These are phyloP conservation scores for Parnassius orleans DNA, from an alignment of 2,888 invertebrate genomes.

Conservation along the genomic window DNA sequence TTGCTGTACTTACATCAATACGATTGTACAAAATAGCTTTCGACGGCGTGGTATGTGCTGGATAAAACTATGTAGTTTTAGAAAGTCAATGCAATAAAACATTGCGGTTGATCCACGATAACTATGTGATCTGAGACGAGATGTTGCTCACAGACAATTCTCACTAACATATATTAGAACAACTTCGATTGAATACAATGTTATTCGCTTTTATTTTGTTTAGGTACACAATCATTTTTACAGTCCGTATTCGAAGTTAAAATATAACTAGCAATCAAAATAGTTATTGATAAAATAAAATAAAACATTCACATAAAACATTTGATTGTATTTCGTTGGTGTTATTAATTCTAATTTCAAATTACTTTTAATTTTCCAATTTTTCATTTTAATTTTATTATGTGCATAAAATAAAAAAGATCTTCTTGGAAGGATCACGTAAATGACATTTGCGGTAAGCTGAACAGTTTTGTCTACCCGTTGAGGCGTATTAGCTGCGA, in stretches of 20 bases:
- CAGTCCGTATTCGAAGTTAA: conserved; percentile 5
- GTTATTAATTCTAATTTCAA: no score
- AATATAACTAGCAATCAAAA: neutral
- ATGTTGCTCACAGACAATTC: conserved; percentile 21
- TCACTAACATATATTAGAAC: conserved; percentile 20
- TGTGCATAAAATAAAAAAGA: no score
- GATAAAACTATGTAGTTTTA: conserved; percentile 11
- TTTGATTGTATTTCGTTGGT: neutral
- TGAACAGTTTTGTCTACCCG: no score
- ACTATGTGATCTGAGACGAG: conserved; percentile 22
- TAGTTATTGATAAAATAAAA: neutral
- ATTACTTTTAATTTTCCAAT: no score
- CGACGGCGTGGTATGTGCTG: neutral
- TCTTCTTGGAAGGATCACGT: no score
- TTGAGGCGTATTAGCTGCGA: no score
- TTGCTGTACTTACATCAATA: conserved; percentile 1
- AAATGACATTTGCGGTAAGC: no score
- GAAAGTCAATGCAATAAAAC: conserved; percentile 24
- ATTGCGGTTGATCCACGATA: conserved; percentile 16
- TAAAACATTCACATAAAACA: neutral
- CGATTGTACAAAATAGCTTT: conserved; percentile 2
- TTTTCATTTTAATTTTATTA: no score
- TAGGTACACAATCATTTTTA: conserved; percentile 14
- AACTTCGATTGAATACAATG: conserved; percentile 18
- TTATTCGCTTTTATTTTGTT: conserved; percentile 16